Base-by-base conservation (phyloP, 2,888 invertebrate species). In the Formica aserva region DNA sequence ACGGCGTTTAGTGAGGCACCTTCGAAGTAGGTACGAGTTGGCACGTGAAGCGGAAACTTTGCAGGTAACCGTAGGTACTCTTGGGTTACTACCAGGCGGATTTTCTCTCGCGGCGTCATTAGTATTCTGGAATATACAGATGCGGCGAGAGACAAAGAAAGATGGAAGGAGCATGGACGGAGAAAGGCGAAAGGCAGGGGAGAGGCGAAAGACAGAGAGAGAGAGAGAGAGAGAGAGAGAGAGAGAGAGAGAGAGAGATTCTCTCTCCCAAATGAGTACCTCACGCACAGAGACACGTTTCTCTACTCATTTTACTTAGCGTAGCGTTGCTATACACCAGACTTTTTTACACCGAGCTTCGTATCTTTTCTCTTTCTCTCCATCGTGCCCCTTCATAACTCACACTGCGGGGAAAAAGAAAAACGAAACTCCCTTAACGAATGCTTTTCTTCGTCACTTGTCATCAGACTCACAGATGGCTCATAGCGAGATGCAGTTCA, bases 261-360 rank as follows among this genome's bases (percentile, higher is more conserved):
- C 78, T 83, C 72, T 83, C 84, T 83, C 72, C 82, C 82, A 89
- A 89, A 89, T 89, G 86, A 89, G 86, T 86, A 83, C 84, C 89
- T 82, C 86, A 89, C 89, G 89, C 89, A 89, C 86, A 85, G 86
- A 87, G 84, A 89, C 89, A 89, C 89, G 89, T 89, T 85, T 86
- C 89, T 76, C 83, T 86, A 85, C 88, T 89, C 83, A 86, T 80
- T 82, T 89, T 84, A 85, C 88, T 88, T 88, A 86, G 84, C 71
- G 78, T 71, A 52, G 48, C 48, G 5, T 52, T 52, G 60, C 75
- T 60, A 48, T 57, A 18, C 60, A n/a, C 26, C 35, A 13, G 57
- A 22, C 45, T 35, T 26, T 77, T 45, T 66, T 52, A 6, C 38
- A 38, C 15, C 35, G 32, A 62, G 65, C 22, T 71, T 85, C 82